These are phyloP conservation scores for Hormaphis cornu DNA, from an alignment of 1,140 invertebrate species.

Conservation along the genomic window DNA sequence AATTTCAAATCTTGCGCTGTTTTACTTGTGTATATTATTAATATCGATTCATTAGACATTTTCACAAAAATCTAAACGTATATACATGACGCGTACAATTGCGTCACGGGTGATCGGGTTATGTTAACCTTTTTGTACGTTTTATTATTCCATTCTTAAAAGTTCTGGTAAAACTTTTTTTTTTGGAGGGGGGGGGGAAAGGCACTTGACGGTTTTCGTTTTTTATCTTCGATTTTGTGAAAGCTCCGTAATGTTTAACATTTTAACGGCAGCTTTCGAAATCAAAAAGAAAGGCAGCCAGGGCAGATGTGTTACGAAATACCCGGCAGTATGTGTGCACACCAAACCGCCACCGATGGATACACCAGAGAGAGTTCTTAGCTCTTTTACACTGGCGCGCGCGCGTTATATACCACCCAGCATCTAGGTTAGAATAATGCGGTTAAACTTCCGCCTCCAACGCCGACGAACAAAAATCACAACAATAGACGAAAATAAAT, in stretches of 20 bases:
- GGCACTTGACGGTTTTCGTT: not conserved
- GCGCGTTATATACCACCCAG: constrained; percentile 6
- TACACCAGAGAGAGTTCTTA: constrained; percentile 18
- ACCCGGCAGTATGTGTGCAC: constrained; percentile 26
- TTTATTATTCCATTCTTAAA: not conserved
- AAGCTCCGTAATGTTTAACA: no score
- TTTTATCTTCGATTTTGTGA: constrained; percentile 21
- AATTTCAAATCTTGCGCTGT: no score
- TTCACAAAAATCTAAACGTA: no score
- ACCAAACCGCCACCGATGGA: constrained; percentile 23
- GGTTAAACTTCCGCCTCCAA: constrained; percentile 28
- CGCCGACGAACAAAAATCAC: not conserved
- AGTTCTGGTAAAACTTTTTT: not conserved
- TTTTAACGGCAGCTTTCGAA: constrained; percentile 15
- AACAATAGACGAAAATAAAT: constrained; percentile 23
- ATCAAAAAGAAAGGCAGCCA: constrained; percentile 25
- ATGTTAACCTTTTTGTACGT: no score
- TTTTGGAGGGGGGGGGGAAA: not conserved
- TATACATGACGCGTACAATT: no score
- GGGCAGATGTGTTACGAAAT: constrained; percentile 27
- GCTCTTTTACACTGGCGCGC: no score
- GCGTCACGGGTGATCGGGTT: no score
- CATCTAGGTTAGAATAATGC: constrained; percentile 25
- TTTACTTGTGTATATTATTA: no score
- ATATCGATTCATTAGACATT: no score